Evolutionary conservation across 2,113 vertebrate species (phyloP), one percentile per base, ranked within the genome.

Genomic region (Uropsilus gracilis): DNA sequence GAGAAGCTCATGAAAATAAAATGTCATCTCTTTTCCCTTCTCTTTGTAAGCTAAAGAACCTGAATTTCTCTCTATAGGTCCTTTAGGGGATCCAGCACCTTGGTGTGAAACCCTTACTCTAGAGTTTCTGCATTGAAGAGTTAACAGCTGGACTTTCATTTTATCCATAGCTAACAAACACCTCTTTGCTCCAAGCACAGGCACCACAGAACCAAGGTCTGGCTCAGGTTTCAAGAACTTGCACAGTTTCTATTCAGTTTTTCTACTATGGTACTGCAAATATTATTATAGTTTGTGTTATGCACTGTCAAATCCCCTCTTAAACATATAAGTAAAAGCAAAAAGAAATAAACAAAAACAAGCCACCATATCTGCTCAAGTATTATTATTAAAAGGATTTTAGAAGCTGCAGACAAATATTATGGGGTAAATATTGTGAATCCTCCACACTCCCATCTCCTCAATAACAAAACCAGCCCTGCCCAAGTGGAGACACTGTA

Each of bases 401-500:
- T 39, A 83, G 63, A 71, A 86, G 39, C 39, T 26, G 16, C 1
- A 32, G 32, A 0, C 26, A 2, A 1, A 20, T 30, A 55, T 18
- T 32, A 5, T 0, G n/a, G 57, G 37, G 57, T 16, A 39, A 37
- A 34, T 2, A 66, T 39, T 0, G 5, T 0, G 14, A 32, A 37
- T 0, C 30, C 10, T 11, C 20, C 61, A 20, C 0, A 0, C 13
- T 20, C n/a, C 46, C 0, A 9, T 20, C 44, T 39, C 55, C 17
- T n/a, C n/a, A 10, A 7, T 3, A 18, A 50, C 34, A 68, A 61
- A 66, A 34, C 11, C 37, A 77, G 64, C 20, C 8, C 26, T 57
- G 59, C 50, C 83, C 71, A 34, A 55, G 9, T 18, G n/a, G 0
- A 71, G 63, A 10, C 22, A 9, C 32, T 37, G 30, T 22, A 37